phyloP scores from a whole-genome alignment of 2,113 vertebrate genomes.

The Microtus ochrogaster region DNA sequence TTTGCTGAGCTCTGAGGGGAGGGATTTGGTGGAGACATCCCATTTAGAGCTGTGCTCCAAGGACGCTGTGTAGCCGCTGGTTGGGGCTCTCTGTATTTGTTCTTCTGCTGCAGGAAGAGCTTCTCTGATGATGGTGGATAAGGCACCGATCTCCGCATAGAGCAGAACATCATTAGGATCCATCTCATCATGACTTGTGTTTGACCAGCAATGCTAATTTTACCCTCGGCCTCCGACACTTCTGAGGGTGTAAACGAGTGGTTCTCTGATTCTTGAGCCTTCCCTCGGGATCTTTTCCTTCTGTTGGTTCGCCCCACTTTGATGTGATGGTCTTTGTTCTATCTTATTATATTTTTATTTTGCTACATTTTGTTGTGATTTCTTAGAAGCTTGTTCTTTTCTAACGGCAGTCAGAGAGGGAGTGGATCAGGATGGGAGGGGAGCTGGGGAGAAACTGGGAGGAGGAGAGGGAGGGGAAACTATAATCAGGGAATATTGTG shows the following conservation, averaged over 20 bases:
- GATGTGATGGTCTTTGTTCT: background rate
- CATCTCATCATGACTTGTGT: background rate
- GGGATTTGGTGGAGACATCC: background rate
- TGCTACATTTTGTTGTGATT: background rate
- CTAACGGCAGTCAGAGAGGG: background rate
- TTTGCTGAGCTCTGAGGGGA: background rate
- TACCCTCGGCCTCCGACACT: too few species aligned
- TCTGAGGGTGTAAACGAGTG: background rate
- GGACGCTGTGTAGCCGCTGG: background rate
- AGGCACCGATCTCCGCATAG: background rate
- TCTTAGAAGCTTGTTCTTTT: background rate
- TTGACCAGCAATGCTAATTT: background rate
- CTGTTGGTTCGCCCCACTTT: background rate
- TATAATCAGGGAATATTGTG: background rate
- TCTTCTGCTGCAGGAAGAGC: background rate
- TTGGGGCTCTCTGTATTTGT: background rate
- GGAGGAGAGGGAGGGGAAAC: background rate
- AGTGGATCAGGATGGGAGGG: background rate
- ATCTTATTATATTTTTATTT: background rate
- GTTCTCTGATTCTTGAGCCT: background rate
- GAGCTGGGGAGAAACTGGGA: background rate
- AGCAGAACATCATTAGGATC: background rate
- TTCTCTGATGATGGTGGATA: background rate
- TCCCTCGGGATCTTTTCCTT: background rate
- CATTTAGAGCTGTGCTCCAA: background rate